Percentiles rank a stretch among this genome's conserved stretches.
These are phyloP conservation scores for Phalacrocorax pelagicus DNA, from an alignment of 2,113 vertebrate genomes.

Conservation along the genomic window DNA sequence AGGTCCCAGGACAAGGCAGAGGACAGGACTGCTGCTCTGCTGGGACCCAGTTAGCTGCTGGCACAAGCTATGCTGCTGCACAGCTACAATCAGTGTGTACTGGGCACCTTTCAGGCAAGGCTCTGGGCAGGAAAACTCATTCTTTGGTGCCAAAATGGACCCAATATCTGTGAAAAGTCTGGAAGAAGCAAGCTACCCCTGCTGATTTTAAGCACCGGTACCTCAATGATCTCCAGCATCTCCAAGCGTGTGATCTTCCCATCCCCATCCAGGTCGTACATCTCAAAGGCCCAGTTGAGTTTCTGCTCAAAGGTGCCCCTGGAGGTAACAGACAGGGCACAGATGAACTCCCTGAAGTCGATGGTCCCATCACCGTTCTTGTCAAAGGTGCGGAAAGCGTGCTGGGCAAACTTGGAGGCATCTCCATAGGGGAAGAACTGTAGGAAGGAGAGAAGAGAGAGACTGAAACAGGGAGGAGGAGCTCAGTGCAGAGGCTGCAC, in stretches of 20 bases:
- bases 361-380: slow-evolving; percentile 97
- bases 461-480: fast-evolving
- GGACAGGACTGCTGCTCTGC: neutral
- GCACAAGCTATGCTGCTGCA: neutral
- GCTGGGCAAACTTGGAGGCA: slow-evolving; percentile 97
- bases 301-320: slow-evolving; percentile 98
- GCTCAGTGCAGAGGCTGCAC: fast-evolving
- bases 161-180: neutral
- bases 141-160: neutral
- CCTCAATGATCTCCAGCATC: slow-evolving; percentile 96
- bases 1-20: neutral
- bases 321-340: slow-evolving; percentile 94
- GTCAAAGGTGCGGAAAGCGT: slow-evolving; percentile 96
- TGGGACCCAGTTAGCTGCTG: neutral
- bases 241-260: slow-evolving; percentile 96
- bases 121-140: neutral
- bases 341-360: slow-evolving; percentile 99
- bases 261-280: slow-evolving; percentile 95
- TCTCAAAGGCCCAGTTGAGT: slow-evolving; percentile 98
- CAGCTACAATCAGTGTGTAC: neutral
- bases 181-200: neutral
- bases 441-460: neutral
- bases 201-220: neutral
- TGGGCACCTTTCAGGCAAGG: neutral
- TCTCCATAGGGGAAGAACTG: slow-evolving; percentile 98